A percentile compares a stretch with the other conserved stretches of the same genome.
phyloP scores from a whole-genome alignment of 2,888 invertebrate species.

The Melitaea athalia region DNA sequence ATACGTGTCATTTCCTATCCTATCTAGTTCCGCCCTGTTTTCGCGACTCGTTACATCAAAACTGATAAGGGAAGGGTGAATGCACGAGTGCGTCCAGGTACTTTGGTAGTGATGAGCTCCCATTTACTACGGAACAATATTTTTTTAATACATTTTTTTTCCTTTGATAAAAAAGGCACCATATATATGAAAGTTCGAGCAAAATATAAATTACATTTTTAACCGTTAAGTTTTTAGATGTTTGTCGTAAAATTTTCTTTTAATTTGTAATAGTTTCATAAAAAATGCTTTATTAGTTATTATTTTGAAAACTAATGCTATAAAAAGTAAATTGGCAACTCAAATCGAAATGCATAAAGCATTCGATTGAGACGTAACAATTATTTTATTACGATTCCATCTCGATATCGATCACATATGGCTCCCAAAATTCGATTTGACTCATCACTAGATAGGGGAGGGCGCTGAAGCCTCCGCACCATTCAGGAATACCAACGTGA shows the following conservation, averaged over 20 bases:
- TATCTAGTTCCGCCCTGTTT: constrained; percentile 62
- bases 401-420: constrained; percentile 11
- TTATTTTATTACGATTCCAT: neutral
- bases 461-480: constrained; percentile 52
- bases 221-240: no score
- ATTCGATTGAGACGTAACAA: neutral
- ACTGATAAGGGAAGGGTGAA: constrained; percentile 80
- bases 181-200: neutral
- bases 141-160: neutral
- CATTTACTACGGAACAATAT: neutral
- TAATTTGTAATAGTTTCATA: neutral
- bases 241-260: no score
- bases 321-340: neutral
- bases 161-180: neutral
- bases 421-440: constrained; percentile 26
- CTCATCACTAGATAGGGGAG: constrained; percentile 43
- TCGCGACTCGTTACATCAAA: constrained; percentile 65
- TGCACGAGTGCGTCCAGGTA: constrained; percentile 79
- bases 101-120: constrained; percentile 51
- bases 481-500: constrained; percentile 76
- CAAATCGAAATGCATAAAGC: neutral
- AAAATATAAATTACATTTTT: no score
- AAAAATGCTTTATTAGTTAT: neutral
- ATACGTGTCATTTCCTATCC: constrained; percentile 58
- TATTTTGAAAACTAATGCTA: neutral